Conservation (phyloP, 2,888 invertebrate species). For the Stegana nigrithorax region DNA sequence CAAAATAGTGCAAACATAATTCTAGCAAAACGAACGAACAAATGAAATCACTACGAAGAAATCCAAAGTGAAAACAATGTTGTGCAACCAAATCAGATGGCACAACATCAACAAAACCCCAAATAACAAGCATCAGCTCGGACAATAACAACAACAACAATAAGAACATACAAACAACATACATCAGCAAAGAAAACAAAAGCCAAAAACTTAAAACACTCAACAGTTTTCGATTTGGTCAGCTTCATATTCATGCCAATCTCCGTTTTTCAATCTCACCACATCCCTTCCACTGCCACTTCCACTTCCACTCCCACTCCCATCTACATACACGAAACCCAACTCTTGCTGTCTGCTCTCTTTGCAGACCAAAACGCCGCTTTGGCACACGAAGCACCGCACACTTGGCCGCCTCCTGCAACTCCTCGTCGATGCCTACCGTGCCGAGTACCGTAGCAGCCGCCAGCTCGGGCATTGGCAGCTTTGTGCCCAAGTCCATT, state of each 20-base stretch:
- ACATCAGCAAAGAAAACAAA: not conserved
- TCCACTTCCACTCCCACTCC: no score
- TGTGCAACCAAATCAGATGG: not conserved
- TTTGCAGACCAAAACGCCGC: conserved; percentile 61
- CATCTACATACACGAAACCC: no score
- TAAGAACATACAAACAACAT: not conserved
- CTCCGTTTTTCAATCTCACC: conserved; percentile 6
- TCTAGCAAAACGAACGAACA: not conserved
- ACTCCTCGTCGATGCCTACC: conserved; percentile 7
- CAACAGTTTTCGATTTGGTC: not conserved
- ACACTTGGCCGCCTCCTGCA: conserved; percentile 39
- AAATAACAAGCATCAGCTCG: no score
- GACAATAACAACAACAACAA: not conserved
- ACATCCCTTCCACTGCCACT: not conserved
- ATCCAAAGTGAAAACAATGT: not conserved
- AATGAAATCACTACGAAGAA: not conserved
- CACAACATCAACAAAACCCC: no score
- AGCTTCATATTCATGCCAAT: not conserved
- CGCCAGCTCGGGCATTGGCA: conserved; percentile 20
- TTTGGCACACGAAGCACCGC: conserved; percentile 64
- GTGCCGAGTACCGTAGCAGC: conserved; percentile 18
- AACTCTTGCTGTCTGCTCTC: no score
- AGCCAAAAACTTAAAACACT: not conserved
- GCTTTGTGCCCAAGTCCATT: conserved; percentile 51
- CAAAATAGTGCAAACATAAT: not conserved